Percentiles rank a stretch among this genome's conserved stretches.
These are phyloP conservation scores for Dipodomys merriami DNA, from an alignment of 2,113 vertebrate species.

Conservation along the genomic window DNA sequence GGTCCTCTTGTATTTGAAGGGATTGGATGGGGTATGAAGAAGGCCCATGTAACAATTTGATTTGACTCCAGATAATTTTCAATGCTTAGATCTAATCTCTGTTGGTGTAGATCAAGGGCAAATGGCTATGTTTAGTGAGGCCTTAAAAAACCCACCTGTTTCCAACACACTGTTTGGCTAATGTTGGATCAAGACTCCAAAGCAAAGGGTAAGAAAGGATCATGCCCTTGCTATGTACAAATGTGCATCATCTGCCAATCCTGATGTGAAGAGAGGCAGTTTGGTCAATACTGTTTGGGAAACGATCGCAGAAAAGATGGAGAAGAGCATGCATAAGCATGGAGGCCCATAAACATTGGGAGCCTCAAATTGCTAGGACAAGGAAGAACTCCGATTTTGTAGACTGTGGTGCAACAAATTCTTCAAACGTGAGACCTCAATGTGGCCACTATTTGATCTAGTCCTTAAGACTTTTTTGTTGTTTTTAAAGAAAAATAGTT, in stretches of 20 bases:
- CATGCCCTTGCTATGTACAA: neutral
- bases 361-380: neutral
- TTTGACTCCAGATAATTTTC: neutral
- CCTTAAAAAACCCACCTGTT: neutral
- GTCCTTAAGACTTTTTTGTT: slow-evolving; percentile 42
- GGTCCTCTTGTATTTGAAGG: neutral
- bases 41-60: neutral
- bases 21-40: neutral
- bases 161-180: no score
- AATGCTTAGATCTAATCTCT: neutral
- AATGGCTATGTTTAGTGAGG: neutral
- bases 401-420: neutral
- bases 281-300: neutral
- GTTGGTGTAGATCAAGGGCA: neutral
- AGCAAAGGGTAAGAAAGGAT: neutral
- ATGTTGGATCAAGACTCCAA: neutral
- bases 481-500: slow-evolving; percentile 81
- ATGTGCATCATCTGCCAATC: neutral
- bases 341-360: fast-evolving
- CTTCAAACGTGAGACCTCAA: neutral
- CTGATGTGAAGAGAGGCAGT: neutral
- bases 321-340: neutral
- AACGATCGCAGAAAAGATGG: neutral
- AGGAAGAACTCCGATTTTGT: neutral
- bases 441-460: neutral